A percentile compares a stretch with the other conserved stretches of the same genome.
Evolutionary conservation across 2,888 invertebrate genomes (phyloP).

Genomic region (Amphipoea lucens): DNA sequence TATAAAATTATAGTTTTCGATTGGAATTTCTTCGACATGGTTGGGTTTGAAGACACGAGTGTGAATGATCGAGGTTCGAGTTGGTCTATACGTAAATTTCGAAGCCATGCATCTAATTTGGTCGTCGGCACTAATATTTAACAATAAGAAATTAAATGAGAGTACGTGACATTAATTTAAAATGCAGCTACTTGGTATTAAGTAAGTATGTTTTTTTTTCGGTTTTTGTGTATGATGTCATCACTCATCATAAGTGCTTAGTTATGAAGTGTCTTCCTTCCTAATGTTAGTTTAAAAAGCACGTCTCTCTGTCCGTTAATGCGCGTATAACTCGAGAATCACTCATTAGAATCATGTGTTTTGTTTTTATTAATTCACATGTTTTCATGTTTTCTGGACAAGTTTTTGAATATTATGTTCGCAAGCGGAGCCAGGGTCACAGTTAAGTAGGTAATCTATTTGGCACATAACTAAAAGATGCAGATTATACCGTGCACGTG

Average conservation of each 20-base stretch:
- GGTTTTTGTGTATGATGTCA: not conserved
- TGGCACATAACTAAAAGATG: not conserved
- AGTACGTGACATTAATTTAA: conserved; percentile 4
- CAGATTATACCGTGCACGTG: not conserved
- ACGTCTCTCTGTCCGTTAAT: not conserved
- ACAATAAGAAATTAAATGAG: conserved; percentile 11
- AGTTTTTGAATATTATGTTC: not conserved
- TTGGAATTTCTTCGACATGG: not conserved
- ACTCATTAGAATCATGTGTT: not conserved
- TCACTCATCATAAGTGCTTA: not conserved
- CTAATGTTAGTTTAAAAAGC: not conserved
- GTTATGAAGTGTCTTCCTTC: not conserved
- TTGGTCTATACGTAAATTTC: not conserved
- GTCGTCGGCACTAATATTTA: not conserved
- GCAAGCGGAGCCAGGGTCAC: not conserved
- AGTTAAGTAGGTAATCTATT: not conserved
- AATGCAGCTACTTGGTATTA: not conserved
- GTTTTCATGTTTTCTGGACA: not conserved
- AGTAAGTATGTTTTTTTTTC: not conserved
- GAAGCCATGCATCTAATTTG: not conserved
- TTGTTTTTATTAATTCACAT: not conserved
- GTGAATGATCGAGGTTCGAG: not conserved
- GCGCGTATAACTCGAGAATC: not conserved
- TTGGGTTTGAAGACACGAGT: conserved; percentile 1
- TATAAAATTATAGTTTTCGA: not conserved